Evolutionary conservation across 2,888 invertebrate genomes (phyloP).

Genomic region (Byasa hedistus): DNA sequence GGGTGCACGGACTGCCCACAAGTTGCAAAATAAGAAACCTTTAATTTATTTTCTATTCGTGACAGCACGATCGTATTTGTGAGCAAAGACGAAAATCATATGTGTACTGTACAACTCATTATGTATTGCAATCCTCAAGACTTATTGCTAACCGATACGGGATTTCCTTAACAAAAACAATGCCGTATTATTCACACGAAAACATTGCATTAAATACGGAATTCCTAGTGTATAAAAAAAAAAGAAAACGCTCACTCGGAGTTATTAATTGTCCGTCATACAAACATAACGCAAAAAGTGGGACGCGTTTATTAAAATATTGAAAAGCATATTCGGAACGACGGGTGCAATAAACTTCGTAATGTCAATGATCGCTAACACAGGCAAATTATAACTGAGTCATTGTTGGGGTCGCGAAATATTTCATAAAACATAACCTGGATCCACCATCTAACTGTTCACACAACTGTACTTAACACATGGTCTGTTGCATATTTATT

Average conservation of each 20-base stretch:
- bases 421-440: conserved; percentile 39
- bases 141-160: conserved; percentile 4
- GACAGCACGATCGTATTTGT: conserved; percentile 17
- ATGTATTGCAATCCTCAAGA: conserved; percentile 12
- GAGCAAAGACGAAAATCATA: conserved; percentile 23
- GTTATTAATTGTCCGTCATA: conserved; percentile 26
- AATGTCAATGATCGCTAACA: conserved; percentile 60
- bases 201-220: conserved; percentile 8
- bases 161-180: conserved; percentile 17
- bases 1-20: conserved; percentile 7
- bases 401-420: conserved; percentile 55
- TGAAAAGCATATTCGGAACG: conserved; percentile 34
- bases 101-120: conserved; percentile 10
- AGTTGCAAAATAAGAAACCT: conserved; percentile 17
- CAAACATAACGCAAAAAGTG: conserved; percentile 33
- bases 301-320: conserved; percentile 41
- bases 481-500: too few species aligned
- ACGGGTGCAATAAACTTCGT: conserved; percentile 59
- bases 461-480: background rate
- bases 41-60: conserved; percentile 28
- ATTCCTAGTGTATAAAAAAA: conserved; percentile 18
- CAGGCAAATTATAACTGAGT: conserved; percentile 51
- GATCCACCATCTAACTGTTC: conserved; percentile 27
- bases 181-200: conserved; percentile 9
- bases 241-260: conserved; percentile 10